phyloP scores from a whole-genome alignment of 2,113 vertebrate genomes.

The Sminthopsis crassicaudata region DNA sequence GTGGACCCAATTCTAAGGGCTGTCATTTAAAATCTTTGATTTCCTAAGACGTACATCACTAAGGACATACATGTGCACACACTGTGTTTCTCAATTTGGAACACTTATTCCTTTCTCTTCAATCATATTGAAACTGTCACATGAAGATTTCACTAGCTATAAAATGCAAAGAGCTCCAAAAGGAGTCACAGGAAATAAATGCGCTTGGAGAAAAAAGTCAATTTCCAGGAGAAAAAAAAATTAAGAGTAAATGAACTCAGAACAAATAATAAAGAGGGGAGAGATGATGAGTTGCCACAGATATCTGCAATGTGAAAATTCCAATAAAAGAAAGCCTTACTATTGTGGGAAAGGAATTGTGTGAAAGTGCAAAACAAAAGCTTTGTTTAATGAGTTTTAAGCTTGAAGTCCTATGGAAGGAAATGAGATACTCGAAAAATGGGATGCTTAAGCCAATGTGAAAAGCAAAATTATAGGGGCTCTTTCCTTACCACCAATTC shows the following conservation, averaged over 20 bases:
- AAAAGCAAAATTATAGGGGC: neutral
- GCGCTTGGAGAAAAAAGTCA: neutral
- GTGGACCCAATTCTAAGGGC: neutral
- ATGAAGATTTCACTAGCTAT: neutral
- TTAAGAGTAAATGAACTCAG: neutral
- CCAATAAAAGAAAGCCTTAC: neutral
- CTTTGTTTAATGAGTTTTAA: neutral
- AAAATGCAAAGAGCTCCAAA: neutral
- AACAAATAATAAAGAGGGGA: neutral
- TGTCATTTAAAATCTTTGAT: neutral
- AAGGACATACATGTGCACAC: neutral
- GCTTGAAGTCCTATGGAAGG: neutral
- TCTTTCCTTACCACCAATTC: neutral
- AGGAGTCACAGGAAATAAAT: neutral
- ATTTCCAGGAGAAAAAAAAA: neutral
- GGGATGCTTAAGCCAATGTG: neutral
- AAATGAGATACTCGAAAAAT: neutral
- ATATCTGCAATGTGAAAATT: neutral
- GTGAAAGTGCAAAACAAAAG: neutral
- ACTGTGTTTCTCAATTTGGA: neutral
- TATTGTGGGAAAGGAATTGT: neutral
- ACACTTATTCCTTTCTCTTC: neutral
- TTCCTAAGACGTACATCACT: neutral
- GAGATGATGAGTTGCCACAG: neutral
- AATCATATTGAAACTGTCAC: constrained; percentile 2